Percentiles rank a stretch among this genome's conserved stretches.
Evolutionary conservation across 2,888 invertebrate species (phyloP).

Genomic region (Lycocerus yunnanus): DNA sequence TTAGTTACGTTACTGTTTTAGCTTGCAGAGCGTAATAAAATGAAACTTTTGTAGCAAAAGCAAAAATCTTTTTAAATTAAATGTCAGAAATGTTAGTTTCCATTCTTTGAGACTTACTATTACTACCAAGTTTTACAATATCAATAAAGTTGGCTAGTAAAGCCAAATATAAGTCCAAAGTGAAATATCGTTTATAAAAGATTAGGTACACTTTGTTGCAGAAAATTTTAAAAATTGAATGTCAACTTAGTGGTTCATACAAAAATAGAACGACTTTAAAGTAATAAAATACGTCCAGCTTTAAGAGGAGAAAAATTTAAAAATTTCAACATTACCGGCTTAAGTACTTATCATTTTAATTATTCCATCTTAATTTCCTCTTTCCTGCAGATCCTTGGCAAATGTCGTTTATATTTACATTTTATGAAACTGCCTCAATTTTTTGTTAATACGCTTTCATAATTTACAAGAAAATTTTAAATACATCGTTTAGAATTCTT

Average conservation of each 20-base stretch:
- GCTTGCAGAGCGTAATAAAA: background rate
- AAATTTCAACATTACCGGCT: background rate
- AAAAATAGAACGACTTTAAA: background rate
- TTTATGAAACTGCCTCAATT: background rate
- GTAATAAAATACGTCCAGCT: background rate
- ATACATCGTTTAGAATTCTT: background rate
- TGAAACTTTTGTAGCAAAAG: background rate
- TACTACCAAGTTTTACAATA: conserved; percentile 3
- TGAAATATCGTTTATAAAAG: conserved; percentile 4
- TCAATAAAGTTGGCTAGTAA: conserved; percentile 1
- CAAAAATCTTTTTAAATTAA: background rate
- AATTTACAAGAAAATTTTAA: background rate
- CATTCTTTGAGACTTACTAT: background rate
- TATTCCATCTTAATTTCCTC: background rate
- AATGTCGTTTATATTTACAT: background rate
- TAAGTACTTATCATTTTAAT: background rate
- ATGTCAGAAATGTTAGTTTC: conserved; percentile 1
- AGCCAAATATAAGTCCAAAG: conserved; percentile 2
- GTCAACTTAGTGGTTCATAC: background rate
- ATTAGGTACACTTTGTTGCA: background rate
- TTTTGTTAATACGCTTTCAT: background rate
- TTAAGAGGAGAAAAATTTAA: background rate
- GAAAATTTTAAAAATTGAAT: background rate
- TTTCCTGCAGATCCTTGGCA: background rate
- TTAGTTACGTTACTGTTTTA: background rate